Percentiles rank a stretch among this genome's conserved stretches.
Evolutionary conservation across 2,113 vertebrate species (phyloP).

Genomic region (Pygoscelis adeliae): DNA sequence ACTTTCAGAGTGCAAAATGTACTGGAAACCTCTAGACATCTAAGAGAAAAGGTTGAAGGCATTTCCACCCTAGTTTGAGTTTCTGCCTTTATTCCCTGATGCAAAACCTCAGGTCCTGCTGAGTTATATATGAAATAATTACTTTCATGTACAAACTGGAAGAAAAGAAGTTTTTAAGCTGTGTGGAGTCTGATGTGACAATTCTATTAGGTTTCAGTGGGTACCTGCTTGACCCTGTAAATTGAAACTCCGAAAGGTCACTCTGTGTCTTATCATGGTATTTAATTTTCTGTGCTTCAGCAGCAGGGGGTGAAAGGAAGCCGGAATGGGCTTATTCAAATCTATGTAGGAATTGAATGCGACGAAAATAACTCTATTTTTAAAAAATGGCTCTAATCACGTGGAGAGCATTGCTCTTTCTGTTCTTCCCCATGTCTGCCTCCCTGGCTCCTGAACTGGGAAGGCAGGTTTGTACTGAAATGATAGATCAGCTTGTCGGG

Average conservation of each 20-base stretch:
- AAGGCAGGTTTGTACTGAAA: neutral
- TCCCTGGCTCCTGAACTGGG: neutral
- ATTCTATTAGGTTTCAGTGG: slow-evolving; percentile 21
- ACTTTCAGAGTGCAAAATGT: too few relatives aligned
- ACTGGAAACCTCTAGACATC: neutral
- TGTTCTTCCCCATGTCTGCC: neutral
- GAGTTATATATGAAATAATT: slow-evolving; percentile 13
- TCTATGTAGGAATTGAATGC: neutral
- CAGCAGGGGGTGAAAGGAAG: neutral
- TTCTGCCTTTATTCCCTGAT: neutral
- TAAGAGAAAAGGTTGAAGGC: neutral
- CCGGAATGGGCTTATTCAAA: slow-evolving; percentile 11
- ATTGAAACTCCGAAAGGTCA: slow-evolving; percentile 37
- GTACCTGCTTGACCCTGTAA: slow-evolving; percentile 61
- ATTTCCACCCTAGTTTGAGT: neutral
- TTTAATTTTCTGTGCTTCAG: neutral
- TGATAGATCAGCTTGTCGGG: neutral
- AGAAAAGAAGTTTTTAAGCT: neutral
- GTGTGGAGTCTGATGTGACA: neutral
- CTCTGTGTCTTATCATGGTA: neutral
- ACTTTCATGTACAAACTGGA: neutral
- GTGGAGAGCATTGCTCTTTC: neutral
- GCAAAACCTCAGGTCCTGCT: neutral
- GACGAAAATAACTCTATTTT: neutral
- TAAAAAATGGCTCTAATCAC: neutral